Evolutionary conservation across 2,797 vertebrate genomes (phyloP), one percentile per base, ranked within the genome.

Genomic region (Sorex maritimensis): DNA sequence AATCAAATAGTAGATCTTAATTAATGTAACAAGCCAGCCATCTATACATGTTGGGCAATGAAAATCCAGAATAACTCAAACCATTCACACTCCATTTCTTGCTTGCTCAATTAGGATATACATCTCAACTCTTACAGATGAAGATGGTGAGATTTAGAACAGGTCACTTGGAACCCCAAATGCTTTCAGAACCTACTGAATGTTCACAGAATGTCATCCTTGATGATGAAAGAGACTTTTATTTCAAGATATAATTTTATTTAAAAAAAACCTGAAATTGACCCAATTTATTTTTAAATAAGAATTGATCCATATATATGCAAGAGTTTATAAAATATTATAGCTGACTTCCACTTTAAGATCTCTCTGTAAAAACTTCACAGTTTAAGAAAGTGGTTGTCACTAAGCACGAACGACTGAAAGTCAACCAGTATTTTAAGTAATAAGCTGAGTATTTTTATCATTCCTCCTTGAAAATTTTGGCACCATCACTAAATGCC

Each of bases 311-410:
- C 44, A 75, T 72, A 12, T 82, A 94, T 80, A 81, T 15, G 78
- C 71, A 96, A 96, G 81, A 92, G 75, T 78, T 91, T 85, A 90
- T 74, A 86, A 92, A 94, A 82, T 68, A 80, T 81, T 30, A 82
- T 6, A 41, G 68, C 38, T 79, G 69, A 79, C 67, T 84, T 82
- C 69, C 63, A 93, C 80, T 87, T 93, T 13, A 63, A 65, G 14
- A 81, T 65, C 30, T 72, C 88, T 61, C 84, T 28, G 73, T 90
- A 93, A 94, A 84, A 95, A 86, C 30, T 81, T 41, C 78, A 92
- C 81, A 95, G 79, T 83, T 17, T 26, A 95, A 94, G 73, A 81
- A 88, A 93, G 55, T 85, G 44, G 91, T 81, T 49, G 90, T 44
- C 63, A 67, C 21, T 77, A 78, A 71, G 34, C 41, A 77, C 46